Base-by-base conservation (phyloP, 2,797 vertebrate genomes). In the Cynodonichthys magdalenae region DNA sequence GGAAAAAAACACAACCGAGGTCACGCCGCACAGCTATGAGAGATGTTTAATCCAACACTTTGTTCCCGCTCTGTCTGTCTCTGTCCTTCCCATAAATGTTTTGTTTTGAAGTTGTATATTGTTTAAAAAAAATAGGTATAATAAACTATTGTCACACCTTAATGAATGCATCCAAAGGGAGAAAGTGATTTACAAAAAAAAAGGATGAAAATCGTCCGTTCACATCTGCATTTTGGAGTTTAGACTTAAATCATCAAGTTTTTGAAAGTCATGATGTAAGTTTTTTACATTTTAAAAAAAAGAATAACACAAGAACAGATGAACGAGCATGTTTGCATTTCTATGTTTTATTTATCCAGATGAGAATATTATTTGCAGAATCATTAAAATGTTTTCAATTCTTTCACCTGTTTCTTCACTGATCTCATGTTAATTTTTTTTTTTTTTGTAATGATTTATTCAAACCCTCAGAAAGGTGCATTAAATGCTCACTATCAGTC, bases 371-470 rank as follows among this genome's bases (percentile, higher is more conserved):
- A 94, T 95, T 96, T 96, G 92, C 92, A 73, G 95, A 92, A 92
- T 91, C 92, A 97, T 96, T 96, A 97, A 96, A 97, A 53, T 94
- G 93, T 94, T 93, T 93, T 94, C 65, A 47, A 93, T 94, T 95
- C 92, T 93, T 95, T 95, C 90, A 89, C 87, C 75, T 24, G 49
- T 29, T 45, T 11, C 1, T 31, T n/a, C 3, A 24, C 1, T 20
- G 28, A 20, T 44, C 36, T 39, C 11, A 39, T 39, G 36, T 39
- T 2, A 39, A 12, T 12, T 14, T 12, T 11, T 12, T 12, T 14
- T 14, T 24, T 24, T 24, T 24, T 31, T 4, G 31, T 9, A 31
- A 9, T 7, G 7, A 24, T 24, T 24, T 24, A 24, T 24, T 24
- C 2, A 24, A 24, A 24, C 24, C 24, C 24, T 24, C 36, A 39